These are phyloP conservation scores for Geophilus truncorum DNA, from an alignment of 2,888 invertebrate species.

Conservation along the genomic window DNA sequence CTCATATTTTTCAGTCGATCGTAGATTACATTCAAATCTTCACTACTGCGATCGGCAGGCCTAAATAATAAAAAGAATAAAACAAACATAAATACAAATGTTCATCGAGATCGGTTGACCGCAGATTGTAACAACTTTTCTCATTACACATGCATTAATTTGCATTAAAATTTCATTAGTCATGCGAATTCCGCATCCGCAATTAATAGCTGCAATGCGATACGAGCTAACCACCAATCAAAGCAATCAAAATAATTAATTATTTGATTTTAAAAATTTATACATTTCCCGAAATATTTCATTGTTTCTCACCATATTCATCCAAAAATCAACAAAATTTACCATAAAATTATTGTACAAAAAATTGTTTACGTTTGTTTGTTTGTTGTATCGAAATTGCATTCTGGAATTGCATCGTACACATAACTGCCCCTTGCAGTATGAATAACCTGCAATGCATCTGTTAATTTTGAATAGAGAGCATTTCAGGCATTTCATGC, in stretches of 20 bases:
- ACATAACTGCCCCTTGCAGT: too few relatives aligned
- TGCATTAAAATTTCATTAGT: slow-evolving; percentile 5
- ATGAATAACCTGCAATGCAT: too few relatives aligned
- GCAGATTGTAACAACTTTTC: background rate
- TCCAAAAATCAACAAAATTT: too few relatives aligned
- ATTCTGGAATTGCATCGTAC: too few relatives aligned
- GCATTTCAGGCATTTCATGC: too few relatives aligned
- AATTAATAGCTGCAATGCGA: background rate
- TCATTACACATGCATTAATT: slow-evolving; percentile 26
- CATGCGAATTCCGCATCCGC: background rate
- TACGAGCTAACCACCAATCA: background rate
- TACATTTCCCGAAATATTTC: too few relatives aligned
- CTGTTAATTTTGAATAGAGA: too few relatives aligned
- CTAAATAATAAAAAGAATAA: slow-evolving; percentile 46
- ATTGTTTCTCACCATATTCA: too few relatives aligned
- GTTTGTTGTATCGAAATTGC: too few relatives aligned
- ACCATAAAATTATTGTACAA: too few relatives aligned
- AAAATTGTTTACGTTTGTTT: too few relatives aligned
- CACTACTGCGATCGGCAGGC: slow-evolving; percentile 65
- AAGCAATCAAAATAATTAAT: background rate
- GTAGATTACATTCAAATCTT: slow-evolving; percentile 68
- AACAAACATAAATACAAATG: background rate
- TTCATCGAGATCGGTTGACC: background rate
- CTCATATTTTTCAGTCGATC: slow-evolving; percentile 49
- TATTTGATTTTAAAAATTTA: too few relatives aligned